Percentiles rank a stretch among this genome's conserved stretches.
These are phyloP conservation scores for Corythornis cristatus DNA, from an alignment of 2,113 vertebrate genomes.

Conservation along the genomic window DNA sequence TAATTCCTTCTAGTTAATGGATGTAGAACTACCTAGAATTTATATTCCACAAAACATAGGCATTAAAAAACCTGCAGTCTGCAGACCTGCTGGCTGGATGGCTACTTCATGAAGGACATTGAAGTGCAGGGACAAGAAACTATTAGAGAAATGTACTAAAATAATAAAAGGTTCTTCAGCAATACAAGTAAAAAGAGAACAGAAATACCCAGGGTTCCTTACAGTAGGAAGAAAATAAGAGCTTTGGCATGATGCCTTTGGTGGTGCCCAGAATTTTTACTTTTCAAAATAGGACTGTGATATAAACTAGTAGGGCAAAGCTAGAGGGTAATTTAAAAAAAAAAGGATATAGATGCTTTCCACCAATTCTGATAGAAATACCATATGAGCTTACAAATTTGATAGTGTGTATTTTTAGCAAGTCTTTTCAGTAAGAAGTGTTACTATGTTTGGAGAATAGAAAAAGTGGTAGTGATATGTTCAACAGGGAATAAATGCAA, in stretches of 20 bases:
- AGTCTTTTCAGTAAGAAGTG: not conserved
- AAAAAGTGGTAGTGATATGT: not conserved
- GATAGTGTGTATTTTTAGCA: not conserved
- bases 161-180: not conserved
- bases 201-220: not conserved
- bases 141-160: not conserved
- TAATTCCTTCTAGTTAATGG: not conserved
- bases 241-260: not conserved
- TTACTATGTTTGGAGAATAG: not conserved
- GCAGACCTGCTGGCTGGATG: not conserved
- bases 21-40: not conserved
- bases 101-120: not conserved
- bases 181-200: not conserved
- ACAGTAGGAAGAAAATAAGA: not conserved
- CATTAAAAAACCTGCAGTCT: slow-evolving; percentile 6
- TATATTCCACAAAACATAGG: not conserved
- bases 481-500: not conserved
- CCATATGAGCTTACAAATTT: not conserved
- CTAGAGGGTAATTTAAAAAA: not conserved
- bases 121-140: not conserved
- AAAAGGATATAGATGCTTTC: not conserved
- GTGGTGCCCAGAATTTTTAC: not conserved
- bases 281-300: not conserved
- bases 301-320: not conserved
- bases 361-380: not conserved